A percentile compares a stretch with the other conserved stretches of the same genome.
phyloP scores from a whole-genome alignment of 2,113 vertebrate species.

The Elanus axillaris region DNA sequence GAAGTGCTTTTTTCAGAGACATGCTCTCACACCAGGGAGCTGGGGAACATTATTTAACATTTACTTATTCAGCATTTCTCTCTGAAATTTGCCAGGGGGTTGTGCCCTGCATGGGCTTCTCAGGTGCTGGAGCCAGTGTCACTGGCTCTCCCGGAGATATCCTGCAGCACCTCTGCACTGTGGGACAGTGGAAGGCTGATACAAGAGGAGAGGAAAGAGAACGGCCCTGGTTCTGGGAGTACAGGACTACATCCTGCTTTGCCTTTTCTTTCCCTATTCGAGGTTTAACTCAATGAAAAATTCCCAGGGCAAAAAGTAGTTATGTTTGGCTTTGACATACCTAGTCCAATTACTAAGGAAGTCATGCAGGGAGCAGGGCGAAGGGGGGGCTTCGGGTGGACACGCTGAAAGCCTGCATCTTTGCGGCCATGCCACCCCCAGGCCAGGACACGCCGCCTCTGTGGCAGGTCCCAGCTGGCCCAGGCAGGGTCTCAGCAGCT shows the following conservation, averaged over 20 bases:
- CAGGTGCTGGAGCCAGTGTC: not conserved
- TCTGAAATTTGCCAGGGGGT: not conserved
- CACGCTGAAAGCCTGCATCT: fast-evolving
- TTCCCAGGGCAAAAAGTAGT: not conserved
- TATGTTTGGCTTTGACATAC: not conserved
- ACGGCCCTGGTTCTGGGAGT: fast-evolving
- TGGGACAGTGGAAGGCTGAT: not conserved
- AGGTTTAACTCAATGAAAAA: not conserved
- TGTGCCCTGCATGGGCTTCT: not conserved
- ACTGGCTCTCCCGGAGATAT: fast-evolving
- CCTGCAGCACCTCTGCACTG: too few species aligned
- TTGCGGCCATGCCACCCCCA: not conserved
- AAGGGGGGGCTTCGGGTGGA: not conserved
- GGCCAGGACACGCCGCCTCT: fast-evolving
- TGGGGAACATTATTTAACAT: not conserved
- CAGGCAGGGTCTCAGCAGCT: not conserved
- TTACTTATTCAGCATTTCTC: not conserved
- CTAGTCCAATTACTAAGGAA: not conserved
- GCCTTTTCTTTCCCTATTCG: not conserved
- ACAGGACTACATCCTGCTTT: not conserved
- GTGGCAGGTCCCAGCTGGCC: not conserved
- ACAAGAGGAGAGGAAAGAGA: not conserved
- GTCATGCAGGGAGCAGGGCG: fast-evolving
- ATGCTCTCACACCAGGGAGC: not conserved
- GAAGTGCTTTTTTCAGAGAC: not conserved